Evolutionary conservation across 2,888 invertebrate species (phyloP), one percentile per base, ranked within the genome.

Genomic region (Clunio marinus): DNA sequence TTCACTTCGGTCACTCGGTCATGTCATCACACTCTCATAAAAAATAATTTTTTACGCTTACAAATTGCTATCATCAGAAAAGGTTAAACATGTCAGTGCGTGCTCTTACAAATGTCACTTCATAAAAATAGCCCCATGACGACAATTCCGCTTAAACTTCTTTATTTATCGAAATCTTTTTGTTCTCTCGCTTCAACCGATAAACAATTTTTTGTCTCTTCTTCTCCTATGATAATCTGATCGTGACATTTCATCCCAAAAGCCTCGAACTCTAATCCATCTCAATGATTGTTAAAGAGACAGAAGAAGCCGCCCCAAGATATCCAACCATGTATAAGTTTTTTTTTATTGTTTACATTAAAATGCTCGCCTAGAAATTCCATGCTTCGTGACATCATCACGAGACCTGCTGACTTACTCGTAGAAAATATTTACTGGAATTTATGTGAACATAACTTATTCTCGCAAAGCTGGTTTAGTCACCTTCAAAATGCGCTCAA

Each of bases 401-500:
- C 17, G 13, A 22, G 51, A 22, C 17, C 51, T n/a, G n/a, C n/a
- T n/a, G n/a, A n/a, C n/a, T n/a, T n/a, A 8, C 51, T 13, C 5
- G 7, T 32, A 5, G 32, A 32, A 32, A 32, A 8, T 32, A 10
- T 10, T 32, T 10, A 10, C 22, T 13, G 3, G 17, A 51, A 8
- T 17, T 13, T 51, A n/a, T n/a, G n/a, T n/a, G n/a, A n/a, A n/a
- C n/a, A n/a, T n/a, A n/a, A n/a, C n/a, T n/a, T n/a, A n/a, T n/a
- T 57, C 55, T 27, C 28, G 25, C 17, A 17, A 2, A 28, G 15
- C 17, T 46, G 28, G 45, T 24, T 27, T 65, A 46, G 46, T 65
- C 63, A 65, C 63, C 63, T 65, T 65, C 63, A 65, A 65, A 65
- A 13, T 62, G 35, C 57, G 5, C 32, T 32, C 32, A 32, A 32